Evolutionary conservation across 64 coral and sea anemone species (phyloP).

Genomic region (Stylophora pistillata): DNA sequence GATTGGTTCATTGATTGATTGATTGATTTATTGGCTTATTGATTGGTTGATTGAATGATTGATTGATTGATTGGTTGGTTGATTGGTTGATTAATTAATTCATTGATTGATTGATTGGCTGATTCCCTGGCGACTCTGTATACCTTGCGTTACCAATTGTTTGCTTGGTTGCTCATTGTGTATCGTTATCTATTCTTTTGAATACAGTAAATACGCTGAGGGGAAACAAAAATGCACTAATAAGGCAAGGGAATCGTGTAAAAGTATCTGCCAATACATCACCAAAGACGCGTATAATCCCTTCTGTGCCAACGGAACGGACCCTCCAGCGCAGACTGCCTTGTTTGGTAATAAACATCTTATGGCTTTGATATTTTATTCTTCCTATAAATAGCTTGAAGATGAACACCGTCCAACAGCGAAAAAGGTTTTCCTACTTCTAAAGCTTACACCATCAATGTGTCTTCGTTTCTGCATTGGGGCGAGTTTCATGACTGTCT

Average conservation of each 20-base stretch:
- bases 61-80: no score
- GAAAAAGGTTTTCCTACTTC: no score
- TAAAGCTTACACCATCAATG: no score
- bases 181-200: not conserved
- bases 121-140: not conserved
- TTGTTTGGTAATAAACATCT: slow-evolving; percentile 19
- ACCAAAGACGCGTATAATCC: slow-evolving; percentile 34
- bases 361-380: not conserved
- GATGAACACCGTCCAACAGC: no score
- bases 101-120: no score
- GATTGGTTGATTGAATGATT: no score
- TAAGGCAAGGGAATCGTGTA: not conserved
- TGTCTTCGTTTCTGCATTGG: no score
- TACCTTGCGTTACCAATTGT: not conserved
- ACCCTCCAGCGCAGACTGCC: not conserved
- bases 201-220: slow-evolving; percentile 16
- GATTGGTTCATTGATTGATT: no score
- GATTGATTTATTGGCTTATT: no score
- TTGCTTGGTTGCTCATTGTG: not conserved
- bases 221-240: slow-evolving; percentile 18
- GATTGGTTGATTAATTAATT: no score
- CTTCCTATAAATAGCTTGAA: not conserved
- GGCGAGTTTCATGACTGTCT: no score
- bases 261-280: not conserved
- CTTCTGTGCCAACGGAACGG: not conserved